A percentile compares a stretch with the other conserved stretches of the same genome.
phyloP scores from a whole-genome alignment of 2,113 vertebrate species.

The Ivindomyrus marchei region DNA sequence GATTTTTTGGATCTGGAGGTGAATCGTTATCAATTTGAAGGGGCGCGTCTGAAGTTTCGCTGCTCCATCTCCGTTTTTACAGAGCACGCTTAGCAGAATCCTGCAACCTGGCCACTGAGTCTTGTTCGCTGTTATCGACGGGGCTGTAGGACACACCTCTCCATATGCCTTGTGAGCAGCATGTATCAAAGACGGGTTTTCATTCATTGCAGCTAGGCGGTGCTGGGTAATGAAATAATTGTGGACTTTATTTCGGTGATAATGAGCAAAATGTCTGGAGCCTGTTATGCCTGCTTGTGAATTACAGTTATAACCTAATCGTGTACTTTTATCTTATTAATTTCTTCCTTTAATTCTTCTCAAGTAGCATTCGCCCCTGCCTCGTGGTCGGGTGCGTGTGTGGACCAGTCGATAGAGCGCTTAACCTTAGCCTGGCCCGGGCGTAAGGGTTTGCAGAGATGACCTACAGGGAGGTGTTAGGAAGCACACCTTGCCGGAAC shows the following conservation, averaged over 20 bases:
- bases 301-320: not conserved
- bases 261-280: not conserved
- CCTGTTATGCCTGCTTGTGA: not conserved
- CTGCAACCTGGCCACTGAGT: not conserved
- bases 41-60: slow-evolving; percentile 51
- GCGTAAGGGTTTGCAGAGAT: not conserved
- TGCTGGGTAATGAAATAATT: slow-evolving; percentile 1
- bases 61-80: slow-evolving; percentile 27
- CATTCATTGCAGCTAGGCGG: not conserved
- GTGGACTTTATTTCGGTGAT: not conserved
- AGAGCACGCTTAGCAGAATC: not conserved
- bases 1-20: slow-evolving; percentile 57
- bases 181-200: not conserved
- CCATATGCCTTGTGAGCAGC: not conserved
- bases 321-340: not conserved
- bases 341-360: not conserved
- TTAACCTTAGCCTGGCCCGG: slow-evolving; percentile 7
- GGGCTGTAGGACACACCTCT: not conserved
- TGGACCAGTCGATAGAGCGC: not conserved
- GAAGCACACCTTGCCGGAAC: not conserved
- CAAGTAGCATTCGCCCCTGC: not conserved
- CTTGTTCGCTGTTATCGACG: not conserved
- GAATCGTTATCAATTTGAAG: slow-evolving; percentile 54
- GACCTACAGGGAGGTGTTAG: slow-evolving; percentile 1
- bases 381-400: not conserved